These are phyloP conservation scores for Drosophila nigromelanica DNA, from an alignment of 1,140 invertebrate genomes.

Conservation along the genomic window DNA sequence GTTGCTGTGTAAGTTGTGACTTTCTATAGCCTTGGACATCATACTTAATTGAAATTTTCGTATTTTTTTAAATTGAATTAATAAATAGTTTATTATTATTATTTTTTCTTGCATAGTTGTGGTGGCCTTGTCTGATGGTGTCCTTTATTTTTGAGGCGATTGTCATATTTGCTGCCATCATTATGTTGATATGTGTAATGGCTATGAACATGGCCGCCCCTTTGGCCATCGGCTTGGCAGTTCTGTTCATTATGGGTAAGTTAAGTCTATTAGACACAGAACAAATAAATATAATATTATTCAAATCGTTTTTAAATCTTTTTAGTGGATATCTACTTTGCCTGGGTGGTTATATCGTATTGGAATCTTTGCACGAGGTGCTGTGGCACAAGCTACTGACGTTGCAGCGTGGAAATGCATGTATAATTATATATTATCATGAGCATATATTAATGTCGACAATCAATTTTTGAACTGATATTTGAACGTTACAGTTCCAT, in stretches of 20 bases:
- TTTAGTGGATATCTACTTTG: conserved; percentile 35
- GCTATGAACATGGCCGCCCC: background rate
- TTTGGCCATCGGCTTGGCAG: background rate
- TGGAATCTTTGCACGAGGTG: conserved; percentile 6
- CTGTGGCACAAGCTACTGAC: conserved; percentile 1
- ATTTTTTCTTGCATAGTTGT: background rate
- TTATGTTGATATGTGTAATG: background rate
- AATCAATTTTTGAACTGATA: too few relatives aligned
- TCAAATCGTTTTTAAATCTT: background rate
- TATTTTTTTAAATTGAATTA: too few relatives aligned
- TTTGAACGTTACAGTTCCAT: background rate
- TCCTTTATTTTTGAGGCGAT: background rate
- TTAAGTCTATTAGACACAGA: background rate
- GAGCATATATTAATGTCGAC: too few relatives aligned
- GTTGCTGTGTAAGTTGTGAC: conserved; percentile 17
- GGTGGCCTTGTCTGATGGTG: background rate
- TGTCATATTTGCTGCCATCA: background rate
- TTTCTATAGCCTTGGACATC: too few relatives aligned
- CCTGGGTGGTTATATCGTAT: conserved; percentile 29
- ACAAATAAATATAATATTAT: background rate
- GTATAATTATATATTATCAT: background rate
- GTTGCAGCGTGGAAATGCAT: background rate
- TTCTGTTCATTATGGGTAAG: background rate
- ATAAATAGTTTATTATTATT: background rate
- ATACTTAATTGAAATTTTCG: too few relatives aligned